Base-by-base conservation (phyloP, 1,140 invertebrate genomes). In the Microplitis mediator region DNA sequence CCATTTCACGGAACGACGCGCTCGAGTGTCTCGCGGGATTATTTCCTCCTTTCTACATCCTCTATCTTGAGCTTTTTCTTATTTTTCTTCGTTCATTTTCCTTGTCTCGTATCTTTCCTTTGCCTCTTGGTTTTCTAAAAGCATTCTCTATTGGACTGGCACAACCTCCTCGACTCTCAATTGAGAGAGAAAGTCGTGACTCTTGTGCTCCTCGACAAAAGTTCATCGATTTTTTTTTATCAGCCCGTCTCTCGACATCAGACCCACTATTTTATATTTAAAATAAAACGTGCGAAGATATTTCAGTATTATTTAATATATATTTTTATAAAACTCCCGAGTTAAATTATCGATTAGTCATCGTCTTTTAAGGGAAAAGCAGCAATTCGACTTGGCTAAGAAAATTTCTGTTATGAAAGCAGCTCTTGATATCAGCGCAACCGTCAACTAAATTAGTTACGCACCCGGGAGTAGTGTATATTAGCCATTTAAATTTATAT, bases 1-100 rank as follows among this genome's bases (percentile, higher is more conserved):
- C 75, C 76, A 77, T 80, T 82, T 80, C 78, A 80, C 79, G 74
- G 77, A 78, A 79, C 78, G 76, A 78, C 81, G 78, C 77, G 77
- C 79, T 78, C 75, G 74, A 81, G 74, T 79, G 78, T 83, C 80
- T 79, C 77, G 73, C 74, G 76, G 75, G 79, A 80, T 82, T 80
- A 81, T 82, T 81, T 80, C 78, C 77, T 77, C 73, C 73, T 63
- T 35, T 51, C 45, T 31, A 23, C 23, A 23, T 23, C 23, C 23
- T 23, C 23, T 23, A 23, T 23, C 23, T 23, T 23, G 23, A 23
- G 23, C 23, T 23, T 23, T 23, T 23, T 77, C 16, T 72, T 68
- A 0, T 23, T 23, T 23, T 23, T 77, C 16, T 72, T 68, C 58
- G 35, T 65, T 63, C 31, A 60, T 50, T 13, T 50, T 51, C 39